Evolutionary conservation across 1,140 invertebrate species (phyloP).

Genomic region (Drosophila teissieri): DNA sequence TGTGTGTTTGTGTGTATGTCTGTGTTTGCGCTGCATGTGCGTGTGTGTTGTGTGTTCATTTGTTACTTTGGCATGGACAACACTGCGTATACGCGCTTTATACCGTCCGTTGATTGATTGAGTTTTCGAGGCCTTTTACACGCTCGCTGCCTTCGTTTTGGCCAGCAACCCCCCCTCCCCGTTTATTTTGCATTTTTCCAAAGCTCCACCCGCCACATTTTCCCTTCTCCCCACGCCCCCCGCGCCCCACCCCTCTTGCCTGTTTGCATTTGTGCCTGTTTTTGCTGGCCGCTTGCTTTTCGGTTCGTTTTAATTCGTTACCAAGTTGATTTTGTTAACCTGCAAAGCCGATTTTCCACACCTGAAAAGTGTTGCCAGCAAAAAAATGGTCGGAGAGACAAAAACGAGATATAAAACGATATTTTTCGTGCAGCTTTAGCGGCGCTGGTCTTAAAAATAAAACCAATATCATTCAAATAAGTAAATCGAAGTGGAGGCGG

Average conservation of each 20-base stretch:
- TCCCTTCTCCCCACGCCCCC: not conserved
- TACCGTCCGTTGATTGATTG: conserved; percentile 81
- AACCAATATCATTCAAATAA: too few relatives aligned
- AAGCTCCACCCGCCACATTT: not conserved
- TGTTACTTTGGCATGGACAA: conserved; percentile 74
- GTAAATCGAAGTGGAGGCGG: too few relatives aligned
- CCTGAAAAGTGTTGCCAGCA: conserved; percentile 15
- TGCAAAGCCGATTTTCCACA: conserved; percentile 49
- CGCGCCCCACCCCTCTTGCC: not conserved
- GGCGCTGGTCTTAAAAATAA: not conserved
- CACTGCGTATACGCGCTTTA: conserved; percentile 81
- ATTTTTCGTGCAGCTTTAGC: not conserved
- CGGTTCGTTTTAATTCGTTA: conserved; percentile 48
- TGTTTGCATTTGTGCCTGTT: conserved; percentile 37
- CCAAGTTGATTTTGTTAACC: conserved; percentile 55
- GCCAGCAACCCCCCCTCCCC: conserved; percentile 35
- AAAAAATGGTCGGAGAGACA: conserved; percentile 1
- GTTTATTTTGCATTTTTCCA: conserved; percentile 60
- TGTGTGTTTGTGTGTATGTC: not conserved
- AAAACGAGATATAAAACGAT: not conserved
- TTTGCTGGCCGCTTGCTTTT: conserved; percentile 23
- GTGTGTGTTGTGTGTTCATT: conserved; percentile 55
- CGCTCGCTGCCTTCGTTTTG: conserved; percentile 55
- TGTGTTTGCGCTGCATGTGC: conserved; percentile 32
- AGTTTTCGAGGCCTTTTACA: conserved; percentile 64